A percentile compares a stretch with the other conserved stretches of the same genome.
Evolutionary conservation across 2,797 vertebrate genomes (phyloP).

Genomic region (Coregonus suidteri): DNA sequence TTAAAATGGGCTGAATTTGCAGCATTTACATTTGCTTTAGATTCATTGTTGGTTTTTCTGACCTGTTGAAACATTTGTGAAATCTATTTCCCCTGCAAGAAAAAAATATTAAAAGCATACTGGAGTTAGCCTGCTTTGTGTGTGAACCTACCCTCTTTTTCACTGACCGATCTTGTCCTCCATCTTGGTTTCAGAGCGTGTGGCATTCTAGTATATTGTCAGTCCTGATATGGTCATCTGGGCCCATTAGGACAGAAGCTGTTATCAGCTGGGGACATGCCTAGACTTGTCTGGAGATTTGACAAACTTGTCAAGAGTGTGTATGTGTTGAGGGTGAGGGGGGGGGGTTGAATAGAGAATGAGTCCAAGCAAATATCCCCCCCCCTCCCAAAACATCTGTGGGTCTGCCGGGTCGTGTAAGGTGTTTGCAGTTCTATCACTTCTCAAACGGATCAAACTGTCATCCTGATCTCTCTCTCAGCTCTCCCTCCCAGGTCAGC

Average conservation of each 20-base stretch:
- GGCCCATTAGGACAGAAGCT: constrained; percentile 18
- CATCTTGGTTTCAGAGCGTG: not conserved
- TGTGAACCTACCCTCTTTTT: not conserved
- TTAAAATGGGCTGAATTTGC: not conserved
- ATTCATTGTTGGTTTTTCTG: not conserved
- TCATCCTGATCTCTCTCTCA: constrained; percentile 40
- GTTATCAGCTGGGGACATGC: constrained; percentile 65
- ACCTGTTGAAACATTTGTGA: not conserved
- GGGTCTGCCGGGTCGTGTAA: constrained; percentile 10
- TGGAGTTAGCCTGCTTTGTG: not conserved
- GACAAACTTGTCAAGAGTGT: constrained; percentile 47
- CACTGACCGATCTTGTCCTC: not conserved
- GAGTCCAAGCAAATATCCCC: no score
- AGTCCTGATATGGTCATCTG: constrained; percentile 30
- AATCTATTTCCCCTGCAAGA: not conserved
- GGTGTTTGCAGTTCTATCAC: constrained; percentile 12
- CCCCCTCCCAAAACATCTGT: not conserved
- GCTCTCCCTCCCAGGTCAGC: constrained; percentile 92
- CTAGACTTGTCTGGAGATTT: constrained; percentile 63
- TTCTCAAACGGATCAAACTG: not conserved
- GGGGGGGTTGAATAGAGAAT: not conserved
- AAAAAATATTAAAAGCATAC: not conserved
- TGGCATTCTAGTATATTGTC: constrained; percentile 9
- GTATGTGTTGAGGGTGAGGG: constrained; percentile 11
- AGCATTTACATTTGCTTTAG: not conserved